Evolutionary conservation across 2,888 invertebrate species (phyloP), one percentile per base, ranked within the genome.

Genomic region (Agonopterix arenella): DNA sequence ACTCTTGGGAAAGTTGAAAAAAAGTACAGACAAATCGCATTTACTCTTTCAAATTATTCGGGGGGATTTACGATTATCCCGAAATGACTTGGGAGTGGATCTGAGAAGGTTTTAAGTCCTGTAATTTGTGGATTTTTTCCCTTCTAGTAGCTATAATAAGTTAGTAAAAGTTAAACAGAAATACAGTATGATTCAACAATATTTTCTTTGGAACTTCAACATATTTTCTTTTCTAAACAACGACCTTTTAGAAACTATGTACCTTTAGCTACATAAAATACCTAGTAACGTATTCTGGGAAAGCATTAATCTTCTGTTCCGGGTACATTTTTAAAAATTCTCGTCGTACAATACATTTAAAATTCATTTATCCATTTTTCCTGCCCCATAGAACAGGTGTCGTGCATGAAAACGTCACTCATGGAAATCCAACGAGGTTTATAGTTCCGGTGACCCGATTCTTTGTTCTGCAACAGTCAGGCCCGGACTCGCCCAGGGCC

Each of bases 1-100:
- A 64, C 59, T 56, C 50, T 51, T 52, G 47, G 43, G 58, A 60
- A 64, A 63, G 61, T 56, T 52, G 53, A 54, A 50, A 53, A 61
- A 50, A 58, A 52, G 56, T 52, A 56, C 52, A 53, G 54, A 55
- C 52, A 49, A 56, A 56, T 54, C 52, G 63, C 61, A 60, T 62
- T 62, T 54, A 48, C 57, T 56, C 50, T 53, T 57, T 50, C 56
- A 60, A 62, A 66, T 66, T 56, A 57, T 45, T 47, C 50, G 37
- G 54, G 44, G 37, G 40, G 40, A 40, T 40, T 40, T n/a, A 44
- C 36, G 44, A 46, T 48, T 36, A 40, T 36, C 36, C 42, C 11
- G 11, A 43, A 48, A 18, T 41, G 47, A 51, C 11, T 42, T 41
- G 13, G 42, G 28, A 47, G 41, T 36, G 16, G 28, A 28, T 28